Evolutionary conservation across 2,888 invertebrate genomes (phyloP).

Genomic region (Tridacna crocea): DNA sequence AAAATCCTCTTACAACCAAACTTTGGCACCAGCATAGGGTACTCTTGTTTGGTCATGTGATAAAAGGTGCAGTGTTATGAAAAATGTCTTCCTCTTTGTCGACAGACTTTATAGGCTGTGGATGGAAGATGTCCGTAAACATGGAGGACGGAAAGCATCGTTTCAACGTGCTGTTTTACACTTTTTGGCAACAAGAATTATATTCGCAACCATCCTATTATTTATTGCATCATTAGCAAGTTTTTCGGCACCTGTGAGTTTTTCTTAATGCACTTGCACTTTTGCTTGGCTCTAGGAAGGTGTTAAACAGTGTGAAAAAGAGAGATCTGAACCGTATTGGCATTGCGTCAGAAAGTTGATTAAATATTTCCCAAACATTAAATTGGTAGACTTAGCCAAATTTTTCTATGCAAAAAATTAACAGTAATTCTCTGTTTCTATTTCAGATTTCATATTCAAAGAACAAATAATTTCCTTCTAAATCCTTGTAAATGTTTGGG

Average conservation of each 20-base stretch:
- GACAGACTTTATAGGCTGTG: constrained; percentile 30
- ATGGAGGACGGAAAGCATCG: constrained; percentile 26
- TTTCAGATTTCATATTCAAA: too few species aligned
- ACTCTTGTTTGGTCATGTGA: not conserved
- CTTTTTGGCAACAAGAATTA: constrained; percentile 26
- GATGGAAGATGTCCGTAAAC: constrained; percentile 27
- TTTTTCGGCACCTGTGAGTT: constrained; percentile 57
- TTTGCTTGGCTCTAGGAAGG: not conserved
- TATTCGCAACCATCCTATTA: constrained; percentile 24
- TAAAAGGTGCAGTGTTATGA: not conserved
- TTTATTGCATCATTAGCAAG: constrained; percentile 28
- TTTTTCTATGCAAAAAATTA: too few species aligned
- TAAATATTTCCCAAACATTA: too few species aligned
- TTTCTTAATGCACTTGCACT: not conserved
- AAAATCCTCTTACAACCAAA: too few species aligned
- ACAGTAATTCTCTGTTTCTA: too few species aligned
- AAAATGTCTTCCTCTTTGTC: not conserved
- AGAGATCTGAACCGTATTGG: too few species aligned
- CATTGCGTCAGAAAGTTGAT: too few species aligned
- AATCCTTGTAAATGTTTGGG: too few species aligned
- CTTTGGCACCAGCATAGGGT: too few species aligned
- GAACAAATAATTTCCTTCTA: too few species aligned
- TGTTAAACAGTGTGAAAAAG: too few species aligned
- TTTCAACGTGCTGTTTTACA: constrained; percentile 19
- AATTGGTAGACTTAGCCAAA: too few species aligned